These are phyloP conservation scores for Tragelaphus imberbis DNA, from an alignment of 2,113 vertebrate genomes.

Conservation along the genomic window DNA sequence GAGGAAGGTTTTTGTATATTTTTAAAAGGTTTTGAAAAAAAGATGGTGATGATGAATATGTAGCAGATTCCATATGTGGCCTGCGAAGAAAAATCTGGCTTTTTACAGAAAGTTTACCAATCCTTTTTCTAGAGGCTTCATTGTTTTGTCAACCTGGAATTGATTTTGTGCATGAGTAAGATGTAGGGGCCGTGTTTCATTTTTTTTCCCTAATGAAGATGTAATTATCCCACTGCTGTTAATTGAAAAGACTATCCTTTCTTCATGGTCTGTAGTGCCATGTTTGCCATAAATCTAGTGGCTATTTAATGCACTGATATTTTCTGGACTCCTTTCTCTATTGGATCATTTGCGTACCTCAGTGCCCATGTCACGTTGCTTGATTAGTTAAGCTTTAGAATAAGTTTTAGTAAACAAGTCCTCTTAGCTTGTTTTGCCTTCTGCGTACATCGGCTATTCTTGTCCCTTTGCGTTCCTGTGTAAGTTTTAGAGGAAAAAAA, in stretches of 20 bases:
- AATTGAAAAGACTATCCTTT: not conserved
- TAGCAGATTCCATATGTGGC: not conserved
- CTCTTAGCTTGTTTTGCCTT: not conserved
- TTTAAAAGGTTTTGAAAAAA: not conserved
- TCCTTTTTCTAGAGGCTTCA: not conserved
- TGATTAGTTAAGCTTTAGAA: not conserved
- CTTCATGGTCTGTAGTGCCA: not conserved
- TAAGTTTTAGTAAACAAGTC: not conserved
- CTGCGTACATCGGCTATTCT: not conserved
- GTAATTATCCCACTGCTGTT: not conserved
- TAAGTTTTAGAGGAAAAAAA: not conserved
- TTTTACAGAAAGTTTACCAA: not conserved
- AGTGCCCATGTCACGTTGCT: not conserved
- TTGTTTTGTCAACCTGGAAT: not conserved
- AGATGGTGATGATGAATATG: not conserved
- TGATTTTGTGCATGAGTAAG: not conserved
- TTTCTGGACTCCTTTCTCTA: not conserved
- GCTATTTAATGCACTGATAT: not conserved
- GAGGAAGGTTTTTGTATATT: not conserved
- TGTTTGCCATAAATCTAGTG: not conserved
- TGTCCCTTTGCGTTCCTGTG: not conserved
- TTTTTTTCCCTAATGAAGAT: not conserved
- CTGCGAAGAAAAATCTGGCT: not conserved
- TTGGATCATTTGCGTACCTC: not conserved
- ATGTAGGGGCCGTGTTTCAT: not conserved